Evolutionary conservation across 2,888 invertebrate species (phyloP).

Genomic region (Amphipyra tragopoginis): DNA sequence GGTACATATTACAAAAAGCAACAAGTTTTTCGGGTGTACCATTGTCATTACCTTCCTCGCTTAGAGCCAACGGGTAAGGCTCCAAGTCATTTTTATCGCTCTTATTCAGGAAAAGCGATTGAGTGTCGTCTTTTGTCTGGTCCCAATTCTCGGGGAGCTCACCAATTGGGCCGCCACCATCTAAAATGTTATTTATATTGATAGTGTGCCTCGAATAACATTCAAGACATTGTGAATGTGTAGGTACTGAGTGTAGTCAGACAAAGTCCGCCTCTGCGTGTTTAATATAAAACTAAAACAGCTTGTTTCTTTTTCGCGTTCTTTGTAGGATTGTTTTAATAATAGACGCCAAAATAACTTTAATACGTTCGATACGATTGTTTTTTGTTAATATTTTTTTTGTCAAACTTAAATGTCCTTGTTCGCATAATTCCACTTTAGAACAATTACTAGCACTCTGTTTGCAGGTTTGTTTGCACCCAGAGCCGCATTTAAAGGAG

Average conservation of each 20-base stretch:
- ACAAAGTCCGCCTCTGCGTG: too few species aligned
- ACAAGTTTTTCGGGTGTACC: conserved; percentile 48
- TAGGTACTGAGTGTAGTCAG: background rate
- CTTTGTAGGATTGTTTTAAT: too few species aligned
- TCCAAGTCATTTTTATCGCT: conserved; percentile 89
- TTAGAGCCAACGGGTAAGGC: conserved; percentile 87
- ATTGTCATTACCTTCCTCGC: conserved; percentile 83
- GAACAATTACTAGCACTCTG: too few species aligned
- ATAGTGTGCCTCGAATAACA: conserved; percentile 37
- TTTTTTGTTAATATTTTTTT: too few species aligned
- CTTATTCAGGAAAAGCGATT: conserved; percentile 88
- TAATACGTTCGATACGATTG: too few species aligned
- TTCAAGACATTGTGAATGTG: conserved; percentile 22
- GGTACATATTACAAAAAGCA: conserved; percentile 13
- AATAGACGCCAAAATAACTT: too few species aligned
- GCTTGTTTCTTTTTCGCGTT: too few species aligned
- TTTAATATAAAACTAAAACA: too few species aligned
- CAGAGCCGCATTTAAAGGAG: too few species aligned
- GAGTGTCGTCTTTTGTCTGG: conserved; percentile 88
- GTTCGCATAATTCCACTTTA: too few species aligned
- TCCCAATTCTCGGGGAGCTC: conserved; percentile 89
- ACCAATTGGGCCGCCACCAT: conserved; percentile 84
- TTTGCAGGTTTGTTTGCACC: too few species aligned
- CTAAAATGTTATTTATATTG: conserved; percentile 54
- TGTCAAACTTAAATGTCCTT: too few species aligned